Evolutionary conservation across 37 sponge, comb jelly and placozoan species (phyloP).

Genomic region (Halisarca cf. caerulea): DNA sequence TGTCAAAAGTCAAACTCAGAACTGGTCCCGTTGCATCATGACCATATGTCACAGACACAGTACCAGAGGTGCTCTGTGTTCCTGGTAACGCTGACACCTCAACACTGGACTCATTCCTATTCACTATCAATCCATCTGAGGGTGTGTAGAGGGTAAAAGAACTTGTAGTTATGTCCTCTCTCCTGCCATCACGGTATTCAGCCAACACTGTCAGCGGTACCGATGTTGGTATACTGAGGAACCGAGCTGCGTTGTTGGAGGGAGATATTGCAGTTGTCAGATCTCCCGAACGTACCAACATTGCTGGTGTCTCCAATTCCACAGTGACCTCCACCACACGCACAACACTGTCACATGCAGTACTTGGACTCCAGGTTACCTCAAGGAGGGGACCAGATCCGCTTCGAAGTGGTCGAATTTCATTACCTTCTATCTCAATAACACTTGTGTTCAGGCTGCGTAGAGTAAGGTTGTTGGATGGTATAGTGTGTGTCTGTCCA

Average conservation of each 20-base stretch:
- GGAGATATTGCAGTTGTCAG: neutral
- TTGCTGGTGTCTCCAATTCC: slow-evolving; percentile 18
- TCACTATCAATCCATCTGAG: neutral
- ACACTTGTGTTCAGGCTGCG: neutral
- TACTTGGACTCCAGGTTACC: slow-evolving; percentile 42
- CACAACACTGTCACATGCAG: neutral
- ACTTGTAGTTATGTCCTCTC: slow-evolving; percentile 34
- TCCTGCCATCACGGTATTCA: slow-evolving; percentile 18
- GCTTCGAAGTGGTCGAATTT: slow-evolving; percentile 5
- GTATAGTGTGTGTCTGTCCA: neutral
- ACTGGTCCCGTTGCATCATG: neutral
- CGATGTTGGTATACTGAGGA: slow-evolving; percentile 21
- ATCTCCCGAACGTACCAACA: neutral
- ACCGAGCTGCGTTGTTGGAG: slow-evolving; percentile 4
- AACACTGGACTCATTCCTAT: no score
- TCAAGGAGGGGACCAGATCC: slow-evolving; percentile 18
- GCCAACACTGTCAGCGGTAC: slow-evolving; percentile 9
- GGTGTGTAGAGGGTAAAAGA: neutral
- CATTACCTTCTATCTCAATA: neutral
- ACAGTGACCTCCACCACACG: slow-evolving; percentile 20
- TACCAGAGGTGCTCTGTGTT: neutral
- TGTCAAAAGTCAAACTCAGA: slow-evolving; percentile 20
- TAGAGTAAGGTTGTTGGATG: slow-evolving; percentile 8
- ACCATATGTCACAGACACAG: neutral
- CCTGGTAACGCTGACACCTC: neutral